Evolutionary conservation across 2,888 invertebrate species (phyloP).

Genomic region (Esperia sulphurella): DNA sequence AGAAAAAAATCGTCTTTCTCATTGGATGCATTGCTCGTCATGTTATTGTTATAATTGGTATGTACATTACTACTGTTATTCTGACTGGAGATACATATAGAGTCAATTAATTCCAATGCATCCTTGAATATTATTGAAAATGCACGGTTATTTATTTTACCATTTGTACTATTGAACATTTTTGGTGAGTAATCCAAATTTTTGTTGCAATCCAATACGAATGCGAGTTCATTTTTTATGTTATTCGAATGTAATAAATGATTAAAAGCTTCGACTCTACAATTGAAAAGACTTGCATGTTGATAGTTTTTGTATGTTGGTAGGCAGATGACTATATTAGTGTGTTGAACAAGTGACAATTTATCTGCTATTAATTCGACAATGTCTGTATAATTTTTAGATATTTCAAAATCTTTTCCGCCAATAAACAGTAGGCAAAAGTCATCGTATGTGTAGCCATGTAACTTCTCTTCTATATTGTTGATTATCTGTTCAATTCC

Average conservation of each 20-base stretch:
- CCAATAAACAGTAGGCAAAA: conserved; percentile 1
- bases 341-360: not conserved
- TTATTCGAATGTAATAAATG: not conserved
- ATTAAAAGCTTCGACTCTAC: not conserved
- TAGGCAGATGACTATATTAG: not conserved
- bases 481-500: not conserved
- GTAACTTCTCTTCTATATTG: not conserved
- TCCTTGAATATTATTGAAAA: not conserved
- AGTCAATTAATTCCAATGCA: not conserved
- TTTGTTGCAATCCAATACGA: not conserved
- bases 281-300: not conserved
- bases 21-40: too few relatives aligned
- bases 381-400: too few relatives aligned
- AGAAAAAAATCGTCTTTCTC: conserved; percentile 6
- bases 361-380: too few relatives aligned
- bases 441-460: not conserved
- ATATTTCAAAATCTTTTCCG: not conserved
- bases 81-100: not conserved
- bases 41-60: not conserved
- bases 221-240: not conserved
- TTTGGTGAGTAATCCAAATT: not conserved
- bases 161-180: not conserved
- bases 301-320: not conserved
- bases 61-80: not conserved
- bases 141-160: not conserved